A percentile compares a stretch with the other conserved stretches of the same genome.
phyloP scores from a whole-genome alignment of 2,113 vertebrate genomes.

The Numenius arquata region DNA sequence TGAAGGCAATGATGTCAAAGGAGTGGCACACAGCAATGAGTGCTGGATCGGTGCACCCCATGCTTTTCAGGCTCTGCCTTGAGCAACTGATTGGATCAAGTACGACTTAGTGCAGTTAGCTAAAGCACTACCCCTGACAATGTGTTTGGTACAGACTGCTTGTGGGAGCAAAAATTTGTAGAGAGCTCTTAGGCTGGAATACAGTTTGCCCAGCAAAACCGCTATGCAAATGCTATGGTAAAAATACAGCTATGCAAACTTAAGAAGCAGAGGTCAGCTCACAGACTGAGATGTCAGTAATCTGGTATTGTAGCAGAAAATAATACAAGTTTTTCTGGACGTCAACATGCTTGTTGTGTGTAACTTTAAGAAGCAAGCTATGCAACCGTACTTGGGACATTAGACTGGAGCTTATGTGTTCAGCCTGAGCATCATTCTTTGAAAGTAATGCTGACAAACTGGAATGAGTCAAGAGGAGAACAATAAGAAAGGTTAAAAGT shows the following conservation, averaged over 20 bases:
- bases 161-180: neutral
- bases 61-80: neutral
- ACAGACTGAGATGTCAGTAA: neutral
- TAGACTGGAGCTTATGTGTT: neutral
- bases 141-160: neutral
- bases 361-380: neutral
- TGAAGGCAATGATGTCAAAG: neutral
- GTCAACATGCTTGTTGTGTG: fast-evolving
- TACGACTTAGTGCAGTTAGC: neutral
- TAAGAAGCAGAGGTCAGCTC: neutral
- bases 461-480: neutral
- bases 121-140: neutral
- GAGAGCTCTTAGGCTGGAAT: neutral
- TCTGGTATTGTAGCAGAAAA: neutral
- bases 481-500: neutral
- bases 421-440: neutral
- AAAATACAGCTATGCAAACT: neutral
- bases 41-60: neutral
- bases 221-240: neutral
- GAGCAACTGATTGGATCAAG: neutral
- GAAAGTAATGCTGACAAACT: neutral
- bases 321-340: neutral
- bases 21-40: neutral
- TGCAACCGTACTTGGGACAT: fast-evolving
- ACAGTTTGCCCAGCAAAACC: neutral